These are phyloP conservation scores for Rhabdornis inornatus DNA, from an alignment of 2,113 vertebrate species.

Conservation along the genomic window DNA sequence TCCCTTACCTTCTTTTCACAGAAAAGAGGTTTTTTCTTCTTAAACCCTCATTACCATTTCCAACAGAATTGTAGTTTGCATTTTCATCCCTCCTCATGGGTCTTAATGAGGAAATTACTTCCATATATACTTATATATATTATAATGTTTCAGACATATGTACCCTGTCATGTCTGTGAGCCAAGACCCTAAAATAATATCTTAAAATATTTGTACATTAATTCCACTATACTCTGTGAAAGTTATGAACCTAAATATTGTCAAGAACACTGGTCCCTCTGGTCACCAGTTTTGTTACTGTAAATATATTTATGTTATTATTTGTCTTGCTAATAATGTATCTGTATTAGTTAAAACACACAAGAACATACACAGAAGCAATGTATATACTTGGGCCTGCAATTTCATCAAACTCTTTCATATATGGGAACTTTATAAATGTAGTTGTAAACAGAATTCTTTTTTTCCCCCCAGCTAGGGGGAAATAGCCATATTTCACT, in stretches of 20 bases:
- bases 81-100: not conserved
- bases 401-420: not conserved
- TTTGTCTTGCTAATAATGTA: not conserved
- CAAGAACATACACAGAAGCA: not conserved
- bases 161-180: not conserved
- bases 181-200: not conserved
- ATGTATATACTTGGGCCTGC: not conserved
- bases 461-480: rapidly evolving
- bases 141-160: not conserved
- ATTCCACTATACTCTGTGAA: not conserved
- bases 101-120: not conserved
- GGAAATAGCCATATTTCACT: not conserved
- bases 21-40: not conserved
- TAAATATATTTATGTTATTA: not conserved
- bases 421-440: not conserved
- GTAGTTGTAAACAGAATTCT: not conserved
- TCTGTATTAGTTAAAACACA: not conserved
- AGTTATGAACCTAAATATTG: not conserved
- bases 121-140: not conserved
- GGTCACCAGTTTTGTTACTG: not conserved
- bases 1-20: not conserved
- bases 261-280: not conserved
- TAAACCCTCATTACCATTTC: not conserved
- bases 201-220: not conserved
- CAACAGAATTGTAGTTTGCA: not conserved